Percentiles rank a stretch among this genome's conserved stretches.
phyloP scores from a whole-genome alignment of 2,888 invertebrate species.

The Andrena bucephala region DNA sequence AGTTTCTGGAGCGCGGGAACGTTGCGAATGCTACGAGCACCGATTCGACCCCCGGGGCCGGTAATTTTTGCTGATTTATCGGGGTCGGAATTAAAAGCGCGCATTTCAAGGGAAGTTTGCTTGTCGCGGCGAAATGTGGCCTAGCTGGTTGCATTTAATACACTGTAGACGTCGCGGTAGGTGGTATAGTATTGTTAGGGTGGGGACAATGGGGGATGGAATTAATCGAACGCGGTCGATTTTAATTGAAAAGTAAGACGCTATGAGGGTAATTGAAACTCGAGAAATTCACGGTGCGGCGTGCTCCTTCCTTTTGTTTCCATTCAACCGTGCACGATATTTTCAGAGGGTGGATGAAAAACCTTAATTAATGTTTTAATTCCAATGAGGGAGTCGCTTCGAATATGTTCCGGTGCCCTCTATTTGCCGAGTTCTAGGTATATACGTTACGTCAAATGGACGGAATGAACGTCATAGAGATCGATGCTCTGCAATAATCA shows the following conservation, averaged over 20 bases:
- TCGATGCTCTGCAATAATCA: background rate
- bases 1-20: background rate
- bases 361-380: too few relatives aligned
- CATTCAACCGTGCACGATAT: too few relatives aligned
- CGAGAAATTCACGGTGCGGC: too few relatives aligned
- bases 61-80: slow-evolving; percentile 17
- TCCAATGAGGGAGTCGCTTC: too few relatives aligned
- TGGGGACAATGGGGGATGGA: background rate
- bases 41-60: slow-evolving; percentile 8
- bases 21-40: background rate
- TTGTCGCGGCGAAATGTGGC: too few relatives aligned
- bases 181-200: background rate
- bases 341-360: too few relatives aligned
- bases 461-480: background rate
- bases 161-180: background rate
- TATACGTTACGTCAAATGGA: background rate
- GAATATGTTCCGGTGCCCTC: too few relatives aligned
- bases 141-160: background rate
- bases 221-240: background rate
- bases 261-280: too few relatives aligned
- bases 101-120: too few relatives aligned
- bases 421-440: background rate
- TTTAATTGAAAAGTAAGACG: too few relatives aligned
- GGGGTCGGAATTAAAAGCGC: background rate
- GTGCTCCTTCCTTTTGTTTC: too few relatives aligned